A percentile compares a stretch with the other conserved stretches of the same genome.
Evolutionary conservation across 2,113 vertebrate species (phyloP).

Genomic region (Pitta sordida): DNA sequence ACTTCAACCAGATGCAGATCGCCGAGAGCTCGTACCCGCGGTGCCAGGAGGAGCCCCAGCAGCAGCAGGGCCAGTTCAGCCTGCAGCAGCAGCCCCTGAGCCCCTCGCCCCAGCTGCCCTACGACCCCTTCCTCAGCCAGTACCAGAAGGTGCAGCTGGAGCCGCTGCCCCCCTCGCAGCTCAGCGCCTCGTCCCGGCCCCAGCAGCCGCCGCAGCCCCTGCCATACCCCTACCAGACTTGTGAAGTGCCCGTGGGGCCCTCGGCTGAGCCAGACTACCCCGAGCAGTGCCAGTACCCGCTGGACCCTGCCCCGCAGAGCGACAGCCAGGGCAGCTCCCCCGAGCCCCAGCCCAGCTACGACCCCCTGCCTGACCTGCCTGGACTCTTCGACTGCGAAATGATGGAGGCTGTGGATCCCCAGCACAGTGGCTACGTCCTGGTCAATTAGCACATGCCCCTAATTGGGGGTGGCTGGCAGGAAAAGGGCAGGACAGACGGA

Average conservation of each 20-base stretch:
- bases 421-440: slow-evolving; percentile 90
- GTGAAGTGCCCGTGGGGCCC: slow-evolving; percentile 62
- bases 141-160: slow-evolving; percentile 77
- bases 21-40: slow-evolving; percentile 82
- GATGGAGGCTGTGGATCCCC: slow-evolving; percentile 97
- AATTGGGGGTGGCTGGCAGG: no score
- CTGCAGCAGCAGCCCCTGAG: slow-evolving; percentile 73
- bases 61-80: slow-evolving; percentile 64
- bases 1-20: slow-evolving; percentile 99
- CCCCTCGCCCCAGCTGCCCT: slow-evolving; percentile 77
- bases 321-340: slow-evolving; percentile 46
- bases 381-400: slow-evolving; percentile 91
- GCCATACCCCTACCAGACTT: slow-evolving; percentile 78
- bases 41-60: slow-evolving; percentile 62
- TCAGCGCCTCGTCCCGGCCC: slow-evolving; percentile 57
- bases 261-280: slow-evolving; percentile 70
- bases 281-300: slow-evolving; percentile 75
- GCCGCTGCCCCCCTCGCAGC: slow-evolving; percentile 70
- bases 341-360: slow-evolving; percentile 65
- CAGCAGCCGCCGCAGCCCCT: slow-evolving; percentile 42
- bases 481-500: not conserved
- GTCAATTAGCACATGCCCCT: slow-evolving; percentile 91
- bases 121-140: slow-evolving; percentile 71
- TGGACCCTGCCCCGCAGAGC: slow-evolving; percentile 68
- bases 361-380: slow-evolving; percentile 79